Percentiles rank a stretch among this genome's conserved stretches.
phyloP scores from a whole-genome alignment of 2,888 invertebrate genomes.

The Campoletis raptor region DNA sequence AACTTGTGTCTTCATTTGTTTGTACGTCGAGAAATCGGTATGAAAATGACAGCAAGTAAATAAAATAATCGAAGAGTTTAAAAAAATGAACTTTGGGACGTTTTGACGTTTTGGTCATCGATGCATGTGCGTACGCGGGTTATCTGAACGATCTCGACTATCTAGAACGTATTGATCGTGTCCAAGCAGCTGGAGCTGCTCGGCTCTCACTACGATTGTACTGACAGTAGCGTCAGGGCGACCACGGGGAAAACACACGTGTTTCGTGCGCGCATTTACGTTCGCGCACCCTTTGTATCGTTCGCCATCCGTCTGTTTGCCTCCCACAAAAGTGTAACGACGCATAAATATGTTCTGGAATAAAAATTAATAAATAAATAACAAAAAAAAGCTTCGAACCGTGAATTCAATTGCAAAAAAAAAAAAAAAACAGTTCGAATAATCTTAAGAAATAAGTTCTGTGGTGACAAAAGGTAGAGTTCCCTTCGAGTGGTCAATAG shows the following conservation, averaged over 20 bases:
- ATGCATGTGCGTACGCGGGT: slow-evolving; percentile 42
- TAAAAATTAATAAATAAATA: background rate
- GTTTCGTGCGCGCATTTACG: slow-evolving; percentile 55
- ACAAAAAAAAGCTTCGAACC: background rate
- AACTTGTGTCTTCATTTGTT: background rate
- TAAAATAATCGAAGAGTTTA: background rate
- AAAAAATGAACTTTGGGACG: background rate
- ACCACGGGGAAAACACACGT: slow-evolving; percentile 80
- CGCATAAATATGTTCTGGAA: background rate
- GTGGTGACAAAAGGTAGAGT: background rate
- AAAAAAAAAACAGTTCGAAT: background rate
- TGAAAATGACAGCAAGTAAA: background rate
- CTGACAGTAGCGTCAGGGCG: slow-evolving; percentile 82
- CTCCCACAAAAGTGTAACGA: slow-evolving; percentile 27
- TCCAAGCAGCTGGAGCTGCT: slow-evolving; percentile 77
- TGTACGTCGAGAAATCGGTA: background rate
- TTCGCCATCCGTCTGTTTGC: slow-evolving; percentile 22
- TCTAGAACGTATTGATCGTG: slow-evolving; percentile 83
- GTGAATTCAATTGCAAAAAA: background rate
- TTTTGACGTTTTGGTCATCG: slow-evolving; percentile 16
- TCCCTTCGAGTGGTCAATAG: slow-evolving; percentile 1
- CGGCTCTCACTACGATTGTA: slow-evolving; percentile 65
- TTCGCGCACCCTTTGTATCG: slow-evolving; percentile 58
- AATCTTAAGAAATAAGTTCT: background rate
- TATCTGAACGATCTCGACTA: slow-evolving; percentile 80